These are phyloP conservation scores for Gnathonemus echidnorhynchus DNA, from an alignment of 2,113 vertebrate species.

Conservation along the genomic window DNA sequence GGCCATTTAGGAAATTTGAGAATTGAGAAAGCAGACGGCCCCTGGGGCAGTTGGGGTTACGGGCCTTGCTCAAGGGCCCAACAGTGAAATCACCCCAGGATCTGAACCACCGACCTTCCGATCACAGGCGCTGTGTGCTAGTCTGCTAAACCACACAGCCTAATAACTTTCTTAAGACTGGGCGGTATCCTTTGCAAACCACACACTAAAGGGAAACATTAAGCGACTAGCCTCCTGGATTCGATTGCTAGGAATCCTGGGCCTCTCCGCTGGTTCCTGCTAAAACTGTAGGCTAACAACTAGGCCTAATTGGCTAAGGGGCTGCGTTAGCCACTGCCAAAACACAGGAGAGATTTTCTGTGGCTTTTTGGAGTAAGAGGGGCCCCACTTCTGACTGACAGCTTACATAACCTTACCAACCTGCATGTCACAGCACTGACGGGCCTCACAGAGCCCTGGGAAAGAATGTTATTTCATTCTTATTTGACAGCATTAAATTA, in stretches of 20 bases:
- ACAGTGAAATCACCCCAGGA: background rate
- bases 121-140: background rate
- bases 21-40: background rate
- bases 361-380: conserved; percentile 4
- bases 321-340: background rate
- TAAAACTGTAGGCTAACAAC: background rate
- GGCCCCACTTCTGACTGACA: conserved; percentile 19
- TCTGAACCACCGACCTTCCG: background rate
- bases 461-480: conserved; percentile 17
- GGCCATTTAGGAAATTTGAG: background rate
- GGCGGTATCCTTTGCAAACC: background rate
- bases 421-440: conserved; percentile 10
- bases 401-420: conserved; percentile 23
- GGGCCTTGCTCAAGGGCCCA: background rate
- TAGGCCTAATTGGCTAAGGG: conserved; percentile 8
- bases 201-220: background rate
- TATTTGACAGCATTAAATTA: conserved; percentile 24
- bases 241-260: conserved; percentile 3
- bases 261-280: background rate
- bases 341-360: background rate
- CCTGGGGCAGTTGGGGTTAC: background rate
- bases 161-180: background rate
- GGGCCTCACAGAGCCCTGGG: conserved; percentile 7
- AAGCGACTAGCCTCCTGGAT: background rate
- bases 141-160: background rate